Evolutionary conservation across 2,888 invertebrate genomes (phyloP).

Genomic region (Asteroscopus sphinx): DNA sequence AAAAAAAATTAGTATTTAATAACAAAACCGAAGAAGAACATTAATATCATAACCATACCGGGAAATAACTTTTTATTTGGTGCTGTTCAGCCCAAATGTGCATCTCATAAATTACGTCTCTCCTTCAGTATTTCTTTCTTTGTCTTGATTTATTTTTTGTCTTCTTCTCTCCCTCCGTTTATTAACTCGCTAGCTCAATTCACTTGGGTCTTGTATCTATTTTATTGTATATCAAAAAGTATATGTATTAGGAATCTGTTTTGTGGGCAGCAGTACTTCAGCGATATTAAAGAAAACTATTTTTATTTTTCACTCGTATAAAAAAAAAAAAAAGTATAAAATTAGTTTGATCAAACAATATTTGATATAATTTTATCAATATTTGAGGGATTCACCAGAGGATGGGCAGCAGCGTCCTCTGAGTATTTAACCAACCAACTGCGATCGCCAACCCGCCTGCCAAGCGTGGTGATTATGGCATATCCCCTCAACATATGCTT

Average conservation of each 20-base stretch:
- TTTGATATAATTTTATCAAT: too few relatives aligned
- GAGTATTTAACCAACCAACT: too few relatives aligned
- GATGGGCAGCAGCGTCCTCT: too few relatives aligned
- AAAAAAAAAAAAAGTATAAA: too few relatives aligned
- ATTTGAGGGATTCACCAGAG: too few relatives aligned
- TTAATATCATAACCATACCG: constrained; percentile 79
- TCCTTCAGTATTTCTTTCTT: constrained; percentile 82
- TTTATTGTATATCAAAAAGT: constrained; percentile 71
- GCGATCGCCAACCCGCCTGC: too few relatives aligned
- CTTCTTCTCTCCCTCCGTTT: constrained; percentile 75
- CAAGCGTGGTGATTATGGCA: too few relatives aligned
- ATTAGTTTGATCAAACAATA: not conserved
- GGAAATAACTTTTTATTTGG: constrained; percentile 84
- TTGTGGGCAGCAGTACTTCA: constrained; percentile 3
- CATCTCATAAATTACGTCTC: constrained; percentile 86
- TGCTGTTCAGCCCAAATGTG: constrained; percentile 87
- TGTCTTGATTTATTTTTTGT: constrained; percentile 77
- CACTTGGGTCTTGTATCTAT: constrained; percentile 75
- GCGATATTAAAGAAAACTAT: not conserved
- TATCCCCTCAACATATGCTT: too few relatives aligned
- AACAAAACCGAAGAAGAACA: constrained; percentile 58
- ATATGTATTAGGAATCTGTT: constrained; percentile 69
- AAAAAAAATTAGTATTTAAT: constrained; percentile 13
- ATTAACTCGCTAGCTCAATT: constrained; percentile 81
- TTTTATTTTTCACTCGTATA: too few relatives aligned